Evolutionary conservation across 2,797 vertebrate species (phyloP).

Genomic region (Pipistrellus pipistrellus): DNA sequence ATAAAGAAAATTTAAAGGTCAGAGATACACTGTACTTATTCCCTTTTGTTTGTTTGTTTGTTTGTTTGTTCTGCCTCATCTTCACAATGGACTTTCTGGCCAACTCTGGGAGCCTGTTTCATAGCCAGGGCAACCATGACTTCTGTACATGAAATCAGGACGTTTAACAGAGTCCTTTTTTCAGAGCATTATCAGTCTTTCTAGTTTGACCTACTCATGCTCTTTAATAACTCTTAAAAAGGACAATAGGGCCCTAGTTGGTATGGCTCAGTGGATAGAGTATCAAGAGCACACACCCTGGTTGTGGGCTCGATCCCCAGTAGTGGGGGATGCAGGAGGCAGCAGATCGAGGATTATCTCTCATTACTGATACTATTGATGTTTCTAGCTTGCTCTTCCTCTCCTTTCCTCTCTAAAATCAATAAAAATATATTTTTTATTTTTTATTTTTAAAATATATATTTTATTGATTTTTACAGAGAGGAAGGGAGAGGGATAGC

Average conservation of each 20-base stretch:
- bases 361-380: no score
- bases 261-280: no score
- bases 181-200: not conserved
- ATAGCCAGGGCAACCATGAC: not conserved
- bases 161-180: not conserved
- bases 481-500: no score
- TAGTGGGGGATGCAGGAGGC: no score
- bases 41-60: not conserved
- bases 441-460: no score
- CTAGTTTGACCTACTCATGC: not conserved
- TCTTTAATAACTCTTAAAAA: slow-evolving; percentile 14
- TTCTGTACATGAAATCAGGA: not conserved
- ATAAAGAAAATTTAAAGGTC: slow-evolving; percentile 15
- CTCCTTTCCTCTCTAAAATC: no score
- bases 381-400: no score
- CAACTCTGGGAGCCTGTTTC: not conserved
- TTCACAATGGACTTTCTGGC: not conserved
- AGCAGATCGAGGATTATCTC: no score
- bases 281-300: no score
- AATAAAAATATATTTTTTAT: no score
- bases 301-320: no score
- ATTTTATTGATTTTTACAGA: no score
- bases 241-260: not conserved
- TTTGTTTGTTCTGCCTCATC: not conserved
- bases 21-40: slow-evolving; percentile 33